A percentile compares a stretch with the other conserved stretches of the same genome.
Evolutionary conservation across 2,888 invertebrate genomes (phyloP).

Genomic region (Suillia variegata): DNA sequence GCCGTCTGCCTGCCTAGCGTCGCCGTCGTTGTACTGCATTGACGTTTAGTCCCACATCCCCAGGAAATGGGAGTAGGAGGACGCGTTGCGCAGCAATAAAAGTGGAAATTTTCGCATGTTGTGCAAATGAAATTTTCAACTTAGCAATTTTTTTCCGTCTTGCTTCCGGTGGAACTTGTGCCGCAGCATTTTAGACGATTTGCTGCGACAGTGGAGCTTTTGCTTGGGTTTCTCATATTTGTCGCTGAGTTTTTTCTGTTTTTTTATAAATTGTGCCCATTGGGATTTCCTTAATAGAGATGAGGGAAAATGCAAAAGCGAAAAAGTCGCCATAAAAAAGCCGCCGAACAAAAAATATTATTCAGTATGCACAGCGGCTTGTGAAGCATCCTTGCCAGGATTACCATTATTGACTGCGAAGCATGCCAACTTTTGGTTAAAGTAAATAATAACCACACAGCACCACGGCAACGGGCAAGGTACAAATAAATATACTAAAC

Average conservation of each 20-base stretch:
- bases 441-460: conserved; percentile 1
- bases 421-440: neutral
- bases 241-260: neutral
- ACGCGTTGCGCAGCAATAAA: conserved; percentile 1
- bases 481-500: too few relatives aligned
- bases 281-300: conserved; percentile 10
- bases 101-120: neutral
- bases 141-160: neutral
- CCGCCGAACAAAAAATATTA: too few relatives aligned
- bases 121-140: conserved; percentile 5
- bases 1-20: too few relatives aligned
- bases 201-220: too few relatives aligned
- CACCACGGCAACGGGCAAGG: too few relatives aligned
- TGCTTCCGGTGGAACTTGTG: neutral
- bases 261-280: conserved; percentile 15
- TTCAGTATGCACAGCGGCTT: conserved; percentile 4
- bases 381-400: neutral
- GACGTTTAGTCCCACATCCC: too few relatives aligned
- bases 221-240: too few relatives aligned
- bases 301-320: neutral
- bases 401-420: neutral
- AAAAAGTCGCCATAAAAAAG: too few relatives aligned
- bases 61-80: too few relatives aligned
- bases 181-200: neutral
- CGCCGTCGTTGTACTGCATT: too few relatives aligned